These are phyloP conservation scores for Sialia sialis DNA, from an alignment of 2,113 vertebrate species.

Conservation along the genomic window DNA sequence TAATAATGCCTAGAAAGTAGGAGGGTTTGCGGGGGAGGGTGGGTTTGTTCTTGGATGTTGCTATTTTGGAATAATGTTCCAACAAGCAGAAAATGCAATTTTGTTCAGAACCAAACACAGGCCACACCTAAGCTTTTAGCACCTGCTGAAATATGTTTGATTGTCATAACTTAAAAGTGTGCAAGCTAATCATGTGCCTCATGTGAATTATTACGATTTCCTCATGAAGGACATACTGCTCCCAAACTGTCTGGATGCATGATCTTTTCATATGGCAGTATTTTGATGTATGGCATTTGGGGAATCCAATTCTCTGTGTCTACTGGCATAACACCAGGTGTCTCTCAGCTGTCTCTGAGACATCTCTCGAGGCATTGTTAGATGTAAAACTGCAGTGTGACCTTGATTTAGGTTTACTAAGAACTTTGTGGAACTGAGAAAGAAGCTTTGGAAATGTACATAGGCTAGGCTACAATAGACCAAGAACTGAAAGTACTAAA, in stretches of 20 bases:
- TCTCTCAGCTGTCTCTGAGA: background rate
- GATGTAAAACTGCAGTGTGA: background rate
- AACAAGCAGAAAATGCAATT: background rate
- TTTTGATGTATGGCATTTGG: background rate
- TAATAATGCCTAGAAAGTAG: background rate
- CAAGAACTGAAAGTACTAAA: background rate
- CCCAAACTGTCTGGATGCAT: background rate
- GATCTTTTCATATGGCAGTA: background rate
- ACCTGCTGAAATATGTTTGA: background rate
- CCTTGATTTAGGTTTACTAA: background rate
- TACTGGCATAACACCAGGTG: background rate
- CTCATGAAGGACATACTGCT: background rate
- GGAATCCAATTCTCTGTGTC: background rate
- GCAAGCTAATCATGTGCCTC: background rate
- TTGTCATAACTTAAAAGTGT: background rate
- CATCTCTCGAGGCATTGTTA: background rate
- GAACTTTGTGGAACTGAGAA: background rate
- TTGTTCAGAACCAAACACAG: background rate
- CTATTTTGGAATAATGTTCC: background rate
- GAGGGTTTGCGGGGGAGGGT: rapidly evolving
- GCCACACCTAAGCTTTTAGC: background rate
- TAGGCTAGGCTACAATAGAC: background rate
- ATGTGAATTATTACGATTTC: background rate
- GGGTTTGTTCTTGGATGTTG: background rate
- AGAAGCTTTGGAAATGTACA: background rate